Conservation (phyloP, 2,888 invertebrate genomes). For the Synergus itoensis region DNA sequence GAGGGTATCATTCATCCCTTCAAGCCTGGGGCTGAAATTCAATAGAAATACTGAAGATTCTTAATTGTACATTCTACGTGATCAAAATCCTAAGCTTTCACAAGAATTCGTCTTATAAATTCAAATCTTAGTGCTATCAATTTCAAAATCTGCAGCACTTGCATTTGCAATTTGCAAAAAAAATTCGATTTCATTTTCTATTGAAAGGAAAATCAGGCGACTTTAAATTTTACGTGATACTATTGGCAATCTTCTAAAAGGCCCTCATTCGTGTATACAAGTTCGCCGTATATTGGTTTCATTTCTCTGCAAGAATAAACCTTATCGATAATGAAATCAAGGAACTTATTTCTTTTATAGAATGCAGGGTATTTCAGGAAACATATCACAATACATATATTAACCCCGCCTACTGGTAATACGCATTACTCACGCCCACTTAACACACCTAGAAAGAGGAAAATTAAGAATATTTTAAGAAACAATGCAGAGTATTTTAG, state of each 20-base stretch:
- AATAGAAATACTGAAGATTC: constrained; percentile 13
- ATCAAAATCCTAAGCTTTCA: background rate
- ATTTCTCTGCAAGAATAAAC: constrained; percentile 14
- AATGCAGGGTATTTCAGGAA: background rate
- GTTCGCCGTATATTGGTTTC: background rate
- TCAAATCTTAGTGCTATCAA: background rate
- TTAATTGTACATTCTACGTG: constrained; percentile 6
- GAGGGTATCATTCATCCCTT: constrained; percentile 26
- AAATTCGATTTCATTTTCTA: background rate
- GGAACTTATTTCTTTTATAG: background rate
- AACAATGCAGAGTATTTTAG: background rate
- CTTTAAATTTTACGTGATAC: constrained; percentile 22
- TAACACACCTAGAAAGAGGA: no score
- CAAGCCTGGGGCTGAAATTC: constrained; percentile 17
- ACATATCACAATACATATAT: background rate
- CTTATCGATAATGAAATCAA: constrained; percentile 38
- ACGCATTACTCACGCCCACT: no score
- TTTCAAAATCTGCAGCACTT: background rate
- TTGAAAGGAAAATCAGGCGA: background rate
- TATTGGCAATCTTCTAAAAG: background rate
- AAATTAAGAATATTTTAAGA: no score
- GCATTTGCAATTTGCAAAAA: no score
- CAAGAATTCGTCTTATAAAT: background rate
- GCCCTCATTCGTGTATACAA: background rate
- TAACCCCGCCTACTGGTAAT: no score